phyloP scores from a whole-genome alignment of 1,140 invertebrate genomes.

The Cecropterus lyciades region DNA sequence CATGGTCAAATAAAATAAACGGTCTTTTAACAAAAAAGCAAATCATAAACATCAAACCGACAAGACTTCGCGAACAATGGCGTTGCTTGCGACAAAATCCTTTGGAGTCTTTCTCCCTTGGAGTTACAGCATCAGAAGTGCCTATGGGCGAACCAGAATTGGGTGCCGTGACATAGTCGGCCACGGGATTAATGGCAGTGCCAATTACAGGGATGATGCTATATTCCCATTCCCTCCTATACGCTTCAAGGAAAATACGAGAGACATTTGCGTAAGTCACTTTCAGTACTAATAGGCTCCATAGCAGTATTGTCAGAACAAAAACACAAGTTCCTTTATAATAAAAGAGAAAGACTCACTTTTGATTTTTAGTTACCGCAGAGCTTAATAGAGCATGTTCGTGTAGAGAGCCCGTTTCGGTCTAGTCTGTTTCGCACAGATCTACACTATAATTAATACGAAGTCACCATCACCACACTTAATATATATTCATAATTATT shows the following conservation, averaged over 20 bases:
- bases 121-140: slow-evolving; percentile 35
- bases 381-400: too few relatives aligned
- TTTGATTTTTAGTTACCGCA: too few relatives aligned
- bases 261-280: slow-evolving; percentile 83
- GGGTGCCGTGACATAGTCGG: slow-evolving; percentile 97
- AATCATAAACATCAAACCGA: slow-evolving; percentile 3
- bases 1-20: slow-evolving; percentile 13
- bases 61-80: slow-evolving; percentile 7
- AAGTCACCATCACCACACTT: too few relatives aligned
- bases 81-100: slow-evolving; percentile 34
- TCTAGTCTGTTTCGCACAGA: too few relatives aligned
- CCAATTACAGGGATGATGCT: slow-evolving; percentile 90
- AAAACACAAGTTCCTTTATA: too few relatives aligned
- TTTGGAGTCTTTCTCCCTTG: slow-evolving; percentile 21
- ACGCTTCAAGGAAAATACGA: slow-evolving; percentile 90
- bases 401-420: too few relatives aligned
- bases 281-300: too few relatives aligned
- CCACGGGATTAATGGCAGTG: slow-evolving; percentile 91
- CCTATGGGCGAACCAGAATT: slow-evolving; percentile 73
- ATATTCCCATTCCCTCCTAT: slow-evolving; percentile 95
- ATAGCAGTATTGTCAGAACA: too few relatives aligned
- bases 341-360: too few relatives aligned
- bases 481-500: too few relatives aligned
- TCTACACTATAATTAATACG: too few relatives aligned
- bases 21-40: slow-evolving; percentile 3